Evolutionary conservation across 2,888 invertebrate species (phyloP), one percentile per base, ranked within the genome.

Genomic region (Drosophila monieri): DNA sequence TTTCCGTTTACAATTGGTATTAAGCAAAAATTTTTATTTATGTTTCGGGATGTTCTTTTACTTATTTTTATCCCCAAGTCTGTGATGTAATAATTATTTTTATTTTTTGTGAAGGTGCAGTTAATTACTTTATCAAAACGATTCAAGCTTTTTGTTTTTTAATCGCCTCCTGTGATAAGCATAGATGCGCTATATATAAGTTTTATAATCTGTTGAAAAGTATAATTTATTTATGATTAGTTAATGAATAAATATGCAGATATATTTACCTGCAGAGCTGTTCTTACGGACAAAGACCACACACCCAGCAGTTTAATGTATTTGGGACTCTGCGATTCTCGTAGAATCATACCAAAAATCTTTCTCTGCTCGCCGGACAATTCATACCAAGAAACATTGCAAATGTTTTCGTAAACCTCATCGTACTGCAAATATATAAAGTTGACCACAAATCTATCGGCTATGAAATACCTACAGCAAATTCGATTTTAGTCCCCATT

Each of bases 171-270:
- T 56, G 77, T 61, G 73, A 80, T 70, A 76, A 87, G 76, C 78
- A 78, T 85, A 30, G 73, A 75, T 52, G 78, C 61, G 61, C 87
- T 89, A 70, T 85, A 88, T 69, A 87, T 83, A 15, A 85, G 72
- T 74, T 89, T 88, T 23, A 80, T 73, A 55, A 86, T 88, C 89
- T 84, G 67, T 15, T 66, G 59, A 64, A 61, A 3, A 74, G 43
- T 74, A 73, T 73, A 53, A 47, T 10, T 1, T 12, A 6, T 9
- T 2, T 25, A 5, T 5, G 14, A 39, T 39, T 2, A 0, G 6
- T 0, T n/a, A 2, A 12, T 14, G 14, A 6, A 14, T 14, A 15
- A 27, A 9, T 27, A 9, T 27, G 0, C 2, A 9, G 0, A 27
- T 25, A 25, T 25, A 25, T 6, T 43, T 21, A 73, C 78, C 71